Evolutionary conservation across 2,113 vertebrate species (phyloP).

Genomic region (Jaculus jaculus): DNA sequence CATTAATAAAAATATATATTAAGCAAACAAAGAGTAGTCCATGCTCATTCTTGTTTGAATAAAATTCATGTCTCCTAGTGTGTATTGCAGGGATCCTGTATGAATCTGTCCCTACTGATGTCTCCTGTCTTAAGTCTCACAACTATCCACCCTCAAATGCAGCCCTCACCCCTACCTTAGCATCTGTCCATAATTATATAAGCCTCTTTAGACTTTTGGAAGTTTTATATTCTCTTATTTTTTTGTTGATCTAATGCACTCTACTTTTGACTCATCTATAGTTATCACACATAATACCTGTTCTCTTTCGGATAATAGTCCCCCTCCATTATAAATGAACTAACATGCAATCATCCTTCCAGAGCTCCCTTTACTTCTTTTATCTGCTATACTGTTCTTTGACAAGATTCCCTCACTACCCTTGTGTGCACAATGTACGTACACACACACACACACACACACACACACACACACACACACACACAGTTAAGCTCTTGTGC

Average conservation of each 20-base stretch:
- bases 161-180: too few relatives aligned
- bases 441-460: neutral
- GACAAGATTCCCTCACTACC: neutral
- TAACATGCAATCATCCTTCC: neutral
- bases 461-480: neutral
- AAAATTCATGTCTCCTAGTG: neutral
- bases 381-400: neutral
- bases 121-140: neutral
- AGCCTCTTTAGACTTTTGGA: neutral
- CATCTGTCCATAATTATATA: neutral
- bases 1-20: too few relatives aligned
- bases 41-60: neutral
- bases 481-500: too few relatives aligned
- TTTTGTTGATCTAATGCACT: neutral
- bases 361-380: neutral
- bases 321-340: neutral
- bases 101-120: neutral
- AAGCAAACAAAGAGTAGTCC: neutral
- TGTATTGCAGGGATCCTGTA: neutral
- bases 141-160: neutral
- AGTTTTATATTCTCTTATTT: neutral
- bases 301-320: neutral
- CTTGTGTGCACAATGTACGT: too few relatives aligned
- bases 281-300: neutral
- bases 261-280: neutral